Evolutionary conservation across 2,113 vertebrate species (phyloP), one percentile per base, ranked within the genome.

Genomic region (Labeo catla): DNA sequence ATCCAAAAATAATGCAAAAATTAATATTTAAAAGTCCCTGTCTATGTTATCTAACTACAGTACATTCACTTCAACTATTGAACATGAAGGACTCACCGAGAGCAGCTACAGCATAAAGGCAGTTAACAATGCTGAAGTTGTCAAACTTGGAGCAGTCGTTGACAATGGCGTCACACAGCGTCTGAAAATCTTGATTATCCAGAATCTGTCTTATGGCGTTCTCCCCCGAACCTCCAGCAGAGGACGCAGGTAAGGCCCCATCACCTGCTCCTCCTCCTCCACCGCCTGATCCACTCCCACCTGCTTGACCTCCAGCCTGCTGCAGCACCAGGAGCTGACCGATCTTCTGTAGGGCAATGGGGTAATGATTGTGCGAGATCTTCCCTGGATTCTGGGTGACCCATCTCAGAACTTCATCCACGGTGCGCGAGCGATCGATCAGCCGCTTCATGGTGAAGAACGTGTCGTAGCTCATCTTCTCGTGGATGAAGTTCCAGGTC

Each of bases 401-500:
- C 97, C 97, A 98, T 57, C 97, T 96, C 73, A 98, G 94, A 73
- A 98, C 96, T 89, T 99, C 97, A 1, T 97, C 97, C 0, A 96
- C 95, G 0, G 93, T 95, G 83, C 91, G 94, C 0, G 97, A 98
- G 82, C 97, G 96, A 91, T 98, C 97, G 0, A 99, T 96, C 92
- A 98, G 94, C 2, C 96, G 93, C 93, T 97, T 97, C 95, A 97
- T 96, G 84, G 96, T 97, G 91, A 97, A 97, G 91, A 97, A 97
- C 0, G 96, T 97, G 92, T 97, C 96, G 1, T 97, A 97, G 84
- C 95, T 96, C 96, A 97, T 96, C 92, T 96, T 96, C 93, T 97
- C 96, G 0, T 96, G 95, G 89, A 97, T 96, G 91, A 96, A 96
- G 92, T 94, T 96, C 96, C 96, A 97, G 73, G 95, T 95, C 89